phyloP scores from a whole-genome alignment of 2,113 vertebrate genomes.

The Corythaeola cristata region DNA sequence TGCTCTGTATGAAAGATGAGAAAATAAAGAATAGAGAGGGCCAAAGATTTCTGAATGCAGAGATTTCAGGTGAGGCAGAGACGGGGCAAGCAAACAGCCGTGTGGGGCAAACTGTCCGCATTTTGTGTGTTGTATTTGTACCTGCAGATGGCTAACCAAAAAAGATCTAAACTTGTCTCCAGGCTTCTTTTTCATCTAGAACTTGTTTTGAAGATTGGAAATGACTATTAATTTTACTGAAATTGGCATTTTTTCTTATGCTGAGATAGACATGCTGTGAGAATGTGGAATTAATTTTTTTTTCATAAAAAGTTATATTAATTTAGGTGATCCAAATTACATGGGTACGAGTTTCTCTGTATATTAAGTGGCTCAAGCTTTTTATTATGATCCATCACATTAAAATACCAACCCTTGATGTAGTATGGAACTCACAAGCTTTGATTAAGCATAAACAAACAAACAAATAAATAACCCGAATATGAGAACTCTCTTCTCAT shows the following conservation, averaged over 20 bases:
- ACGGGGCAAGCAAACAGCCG: no score
- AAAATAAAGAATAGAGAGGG: neutral
- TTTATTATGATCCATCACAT: conserved; percentile 25
- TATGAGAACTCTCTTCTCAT: neutral
- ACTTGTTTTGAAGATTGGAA: neutral
- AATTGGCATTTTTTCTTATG: neutral
- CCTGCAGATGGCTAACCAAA: neutral
- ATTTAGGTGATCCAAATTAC: neutral
- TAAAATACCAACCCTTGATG: conserved; percentile 52
- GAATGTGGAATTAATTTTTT: neutral
- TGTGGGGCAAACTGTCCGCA: neutral
- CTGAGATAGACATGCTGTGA: neutral
- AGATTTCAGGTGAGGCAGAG: neutral
- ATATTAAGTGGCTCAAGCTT: neutral
- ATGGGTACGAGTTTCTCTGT: neutral
- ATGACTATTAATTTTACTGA: neutral
- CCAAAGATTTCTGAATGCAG: neutral
- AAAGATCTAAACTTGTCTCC: neutral
- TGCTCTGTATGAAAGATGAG: neutral
- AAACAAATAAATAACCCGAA: conserved; percentile 27
- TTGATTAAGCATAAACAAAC: conserved; percentile 58
- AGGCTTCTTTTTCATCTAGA: neutral
- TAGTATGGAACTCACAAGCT: conserved; percentile 1
- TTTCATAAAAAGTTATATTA: neutral
- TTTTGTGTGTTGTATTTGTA: neutral